phyloP scores from a whole-genome alignment of 1,140 invertebrate species.

The Drosophila ficusphila region DNA sequence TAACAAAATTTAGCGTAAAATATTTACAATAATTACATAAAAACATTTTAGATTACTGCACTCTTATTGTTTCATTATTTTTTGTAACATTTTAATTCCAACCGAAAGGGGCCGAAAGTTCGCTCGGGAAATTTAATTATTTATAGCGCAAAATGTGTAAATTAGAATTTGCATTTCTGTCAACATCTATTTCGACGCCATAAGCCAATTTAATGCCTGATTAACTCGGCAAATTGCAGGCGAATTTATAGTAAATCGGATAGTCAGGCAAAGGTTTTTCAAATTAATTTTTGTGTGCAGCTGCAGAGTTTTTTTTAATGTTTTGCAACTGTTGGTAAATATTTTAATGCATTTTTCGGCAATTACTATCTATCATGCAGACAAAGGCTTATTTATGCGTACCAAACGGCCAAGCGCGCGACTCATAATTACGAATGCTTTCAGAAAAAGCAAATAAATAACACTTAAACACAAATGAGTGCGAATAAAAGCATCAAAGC shows the following conservation, averaged over 20 bases:
- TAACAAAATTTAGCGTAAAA: slow-evolving; percentile 33
- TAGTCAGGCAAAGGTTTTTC: neutral
- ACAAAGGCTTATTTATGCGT: slow-evolving; percentile 43
- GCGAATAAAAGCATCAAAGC: slow-evolving; percentile 26
- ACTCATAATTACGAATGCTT: slow-evolving; percentile 50
- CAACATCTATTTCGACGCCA: slow-evolving; percentile 57
- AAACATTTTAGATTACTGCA: slow-evolving; percentile 23
- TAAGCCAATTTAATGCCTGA: slow-evolving; percentile 76
- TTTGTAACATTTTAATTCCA: neutral
- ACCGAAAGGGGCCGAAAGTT: slow-evolving; percentile 26
- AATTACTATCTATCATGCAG: slow-evolving; percentile 7
- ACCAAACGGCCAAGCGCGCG: slow-evolving; percentile 25
- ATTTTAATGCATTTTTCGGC: slow-evolving; percentile 21
- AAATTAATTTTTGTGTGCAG: slow-evolving; percentile 52
- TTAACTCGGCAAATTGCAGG: slow-evolving; percentile 64
- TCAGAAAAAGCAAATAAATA: slow-evolving; percentile 43
- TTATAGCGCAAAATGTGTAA: slow-evolving; percentile 46
- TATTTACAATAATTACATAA: slow-evolving; percentile 27
- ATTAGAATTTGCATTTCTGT: slow-evolving; percentile 70
- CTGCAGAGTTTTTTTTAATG: slow-evolving; percentile 6
- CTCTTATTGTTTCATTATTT: neutral
- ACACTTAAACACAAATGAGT: slow-evolving; percentile 15
- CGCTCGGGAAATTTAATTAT: slow-evolving; percentile 59
- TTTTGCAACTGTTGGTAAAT: slow-evolving; percentile 27
- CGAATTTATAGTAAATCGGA: slow-evolving; percentile 11